Evolutionary conservation across 1,140 invertebrate species (phyloP).

Genomic region (Drosophila kepulauana): DNA sequence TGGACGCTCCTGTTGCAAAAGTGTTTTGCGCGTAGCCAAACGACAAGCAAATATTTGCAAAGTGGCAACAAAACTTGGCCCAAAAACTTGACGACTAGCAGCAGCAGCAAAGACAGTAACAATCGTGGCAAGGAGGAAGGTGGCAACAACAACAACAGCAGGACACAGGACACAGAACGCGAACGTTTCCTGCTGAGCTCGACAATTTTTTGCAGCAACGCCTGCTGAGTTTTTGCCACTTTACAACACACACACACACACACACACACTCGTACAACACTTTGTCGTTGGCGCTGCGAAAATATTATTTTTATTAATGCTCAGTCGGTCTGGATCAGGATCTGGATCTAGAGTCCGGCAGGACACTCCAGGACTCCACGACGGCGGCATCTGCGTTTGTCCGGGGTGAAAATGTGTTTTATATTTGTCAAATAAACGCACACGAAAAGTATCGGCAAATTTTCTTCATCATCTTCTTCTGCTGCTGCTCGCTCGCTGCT

Average conservation of each 20-base stretch:
- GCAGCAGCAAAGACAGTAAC: not conserved
- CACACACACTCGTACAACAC: slow-evolving; percentile 18
- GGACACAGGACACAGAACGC: slow-evolving; percentile 8
- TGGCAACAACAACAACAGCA: not conserved
- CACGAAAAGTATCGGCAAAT: slow-evolving; percentile 57
- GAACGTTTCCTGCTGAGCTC: slow-evolving; percentile 63
- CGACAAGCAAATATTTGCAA: slow-evolving; percentile 77
- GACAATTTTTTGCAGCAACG: slow-evolving; percentile 55
- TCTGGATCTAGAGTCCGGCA: slow-evolving; percentile 20
- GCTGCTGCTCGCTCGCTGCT: not conserved
- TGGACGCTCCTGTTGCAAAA: slow-evolving; percentile 48
- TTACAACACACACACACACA: slow-evolving; percentile 35
- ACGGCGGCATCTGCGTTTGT: slow-evolving; percentile 31
- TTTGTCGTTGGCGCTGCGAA: slow-evolving; percentile 42
- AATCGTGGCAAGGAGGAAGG: not conserved
- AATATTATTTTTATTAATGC: slow-evolving; percentile 81
- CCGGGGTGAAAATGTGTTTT: slow-evolving; percentile 79
- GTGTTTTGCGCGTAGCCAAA: slow-evolving; percentile 68
- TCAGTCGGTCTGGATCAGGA: slow-evolving; percentile 51
- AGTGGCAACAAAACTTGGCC: slow-evolving; percentile 76
- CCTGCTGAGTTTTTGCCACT: slow-evolving; percentile 45
- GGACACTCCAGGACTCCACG: no score
- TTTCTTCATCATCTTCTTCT: slow-evolving; percentile 26
- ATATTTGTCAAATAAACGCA: slow-evolving; percentile 80
- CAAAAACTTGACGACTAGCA: slow-evolving; percentile 36